Evolutionary conservation across 1,140 invertebrate species (phyloP).

Genomic region (Armadillidium nasatum): DNA sequence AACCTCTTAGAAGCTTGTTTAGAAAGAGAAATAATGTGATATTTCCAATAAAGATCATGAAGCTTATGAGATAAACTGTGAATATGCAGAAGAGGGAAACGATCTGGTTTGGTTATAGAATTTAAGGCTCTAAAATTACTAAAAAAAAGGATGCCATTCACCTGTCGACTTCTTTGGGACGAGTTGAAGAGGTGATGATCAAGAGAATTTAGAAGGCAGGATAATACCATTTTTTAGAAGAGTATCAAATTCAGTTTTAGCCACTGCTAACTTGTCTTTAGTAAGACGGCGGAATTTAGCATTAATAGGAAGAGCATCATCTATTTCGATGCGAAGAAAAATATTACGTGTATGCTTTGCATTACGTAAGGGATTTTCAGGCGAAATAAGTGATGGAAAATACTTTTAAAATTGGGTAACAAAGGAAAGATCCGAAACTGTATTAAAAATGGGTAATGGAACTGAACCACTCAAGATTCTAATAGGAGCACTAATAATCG

Average conservation of each 20-base stretch:
- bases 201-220: conserved; percentile 28
- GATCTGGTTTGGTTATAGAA: conserved; percentile 30
- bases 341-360: background rate
- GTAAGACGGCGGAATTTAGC: background rate
- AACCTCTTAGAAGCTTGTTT: no score
- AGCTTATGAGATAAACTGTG: conserved; percentile 30
- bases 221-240: conserved; percentile 26
- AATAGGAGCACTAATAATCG: background rate
- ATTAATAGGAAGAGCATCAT: conserved; percentile 19
- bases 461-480: background rate
- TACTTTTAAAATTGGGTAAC: background rate
- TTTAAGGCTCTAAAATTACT: no score
- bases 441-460: background rate
- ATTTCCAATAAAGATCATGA: no score
- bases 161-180: conserved; percentile 43
- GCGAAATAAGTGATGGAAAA: no score
- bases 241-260: conserved; percentile 15
- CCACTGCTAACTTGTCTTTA: background rate
- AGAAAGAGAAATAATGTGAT: no score
- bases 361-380: background rate
- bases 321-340: background rate
- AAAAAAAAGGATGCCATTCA: no score
- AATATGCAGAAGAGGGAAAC: conserved; percentile 45
- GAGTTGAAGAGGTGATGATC: conserved; percentile 45
- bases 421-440: background rate